Base-by-base conservation (phyloP, 30 jellyfish, hydroid and myxozoan genomes). In the Hydractinia echinata region DNA sequence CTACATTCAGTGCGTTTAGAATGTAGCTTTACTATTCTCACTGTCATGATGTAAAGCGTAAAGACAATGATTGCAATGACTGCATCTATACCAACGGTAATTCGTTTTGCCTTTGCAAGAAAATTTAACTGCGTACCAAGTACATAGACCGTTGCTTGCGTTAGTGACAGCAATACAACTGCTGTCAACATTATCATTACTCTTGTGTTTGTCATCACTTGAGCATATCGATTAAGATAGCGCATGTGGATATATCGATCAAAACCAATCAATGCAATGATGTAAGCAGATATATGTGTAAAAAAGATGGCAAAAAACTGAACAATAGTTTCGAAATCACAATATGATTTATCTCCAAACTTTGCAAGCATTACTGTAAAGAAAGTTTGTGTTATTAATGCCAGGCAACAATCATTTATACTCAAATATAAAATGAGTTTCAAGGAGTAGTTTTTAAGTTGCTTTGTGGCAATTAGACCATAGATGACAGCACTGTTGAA, bases 241-340 rank as follows among this genome's bases (percentile, higher is more conserved):
- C 50, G 30, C 60, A 71, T 50, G 4, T 58, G 81, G 50, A 50
- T 58, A 50, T 71, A 71, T 52, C 81, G 30, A 52, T 71, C 81
- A 52, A n/a, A 71, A 15, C 81, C 81, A 19, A 71, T 71, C 81
- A 71, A 48, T 50, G 81, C 81, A 71, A 71, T 71, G 0, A 52
- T 71, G 5, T 9, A 19, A 8, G 60, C 81, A 19, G 81, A 71
- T 20, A 58, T 71, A 58, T 71, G 81, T 1, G 81, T 71, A n/a
- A 71, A 71, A 71, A 71, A 19, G 30, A 71, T 71, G n/a, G 60
- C 81, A 71, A 71, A 71, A 71, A 71, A 71, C 3, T 71, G 81
- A 7, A 50, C 14, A 9, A 71, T 48, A 54, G n/a, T 71, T 19
- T 71, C 81, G 3, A 71, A 71, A 50, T 30, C 61, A 19, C 81